These are phyloP conservation scores for Lophochroa leadbeateri DNA, from an alignment of 2,113 vertebrate genomes.

Conservation along the genomic window DNA sequence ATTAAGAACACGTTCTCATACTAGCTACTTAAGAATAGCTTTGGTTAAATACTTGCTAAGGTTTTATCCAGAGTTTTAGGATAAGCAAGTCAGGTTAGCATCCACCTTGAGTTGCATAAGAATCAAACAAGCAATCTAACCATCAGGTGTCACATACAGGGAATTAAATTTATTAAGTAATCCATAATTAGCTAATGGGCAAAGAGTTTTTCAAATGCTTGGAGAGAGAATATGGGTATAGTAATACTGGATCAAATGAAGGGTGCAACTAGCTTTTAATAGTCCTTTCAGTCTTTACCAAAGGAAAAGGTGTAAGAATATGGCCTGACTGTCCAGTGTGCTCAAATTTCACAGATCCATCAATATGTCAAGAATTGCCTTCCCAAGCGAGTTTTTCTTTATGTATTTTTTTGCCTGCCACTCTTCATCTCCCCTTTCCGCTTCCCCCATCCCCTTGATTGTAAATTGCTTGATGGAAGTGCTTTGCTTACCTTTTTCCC, in stretches of 20 bases:
- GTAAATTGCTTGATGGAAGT: neutral
- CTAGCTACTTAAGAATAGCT: neutral
- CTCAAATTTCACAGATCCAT: neutral
- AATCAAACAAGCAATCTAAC: neutral
- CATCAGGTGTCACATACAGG: neutral
- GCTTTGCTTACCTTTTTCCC: neutral
- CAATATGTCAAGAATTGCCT: neutral
- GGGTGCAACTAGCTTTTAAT: neutral
- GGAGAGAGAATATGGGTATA: neutral
- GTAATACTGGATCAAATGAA: neutral
- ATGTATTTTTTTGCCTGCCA: neutral
- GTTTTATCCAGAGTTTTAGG: neutral
- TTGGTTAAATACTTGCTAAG: neutral
- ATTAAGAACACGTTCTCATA: neutral
- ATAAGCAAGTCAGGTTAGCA: neutral
- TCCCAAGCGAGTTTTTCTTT: neutral
- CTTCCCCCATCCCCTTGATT: neutral
- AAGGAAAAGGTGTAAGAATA: neutral
- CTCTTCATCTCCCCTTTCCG: rapidly evolving
- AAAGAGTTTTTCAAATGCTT: neutral
- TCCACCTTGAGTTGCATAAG: too few species aligned
- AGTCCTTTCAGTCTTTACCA: neutral
- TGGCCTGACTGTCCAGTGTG: neutral
- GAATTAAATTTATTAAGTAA: neutral
- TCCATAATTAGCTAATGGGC: neutral